Conservation (phyloP, 2,113 vertebrate genomes). For the Pterocles gutturalis region DNA sequence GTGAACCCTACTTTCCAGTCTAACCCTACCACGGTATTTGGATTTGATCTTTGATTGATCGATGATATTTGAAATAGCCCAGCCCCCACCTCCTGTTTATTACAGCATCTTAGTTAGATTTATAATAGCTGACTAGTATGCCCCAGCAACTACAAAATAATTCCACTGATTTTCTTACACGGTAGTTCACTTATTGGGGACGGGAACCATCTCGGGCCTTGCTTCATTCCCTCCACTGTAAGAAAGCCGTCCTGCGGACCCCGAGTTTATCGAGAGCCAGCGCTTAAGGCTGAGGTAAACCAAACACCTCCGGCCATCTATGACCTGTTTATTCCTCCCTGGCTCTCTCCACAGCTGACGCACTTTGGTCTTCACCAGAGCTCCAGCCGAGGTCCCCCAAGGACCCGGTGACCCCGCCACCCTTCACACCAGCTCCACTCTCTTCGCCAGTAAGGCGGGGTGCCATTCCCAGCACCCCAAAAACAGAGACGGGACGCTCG, state of each 20-base stretch:
- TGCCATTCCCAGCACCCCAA: not conserved
- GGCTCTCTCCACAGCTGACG: not conserved
- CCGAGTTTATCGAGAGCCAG: not conserved
- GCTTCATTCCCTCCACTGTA: not conserved
- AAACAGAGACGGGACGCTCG: no score
- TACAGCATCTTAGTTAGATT: not conserved
- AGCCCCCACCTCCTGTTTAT: not conserved
- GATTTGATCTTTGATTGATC: not conserved
- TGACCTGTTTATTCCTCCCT: not conserved
- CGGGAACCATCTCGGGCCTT: not conserved
- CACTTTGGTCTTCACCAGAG: not conserved
- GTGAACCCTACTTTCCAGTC: not conserved
- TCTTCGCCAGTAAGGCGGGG: accelerated
- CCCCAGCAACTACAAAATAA: not conserved
- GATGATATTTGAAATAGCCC: not conserved
- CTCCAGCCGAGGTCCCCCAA: accelerated
- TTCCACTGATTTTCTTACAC: not conserved
- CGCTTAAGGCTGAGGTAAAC: not conserved
- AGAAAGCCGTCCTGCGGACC: not conserved
- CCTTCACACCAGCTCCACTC: not conserved
- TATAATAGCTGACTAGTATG: not conserved
- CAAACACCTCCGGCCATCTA: not conserved
- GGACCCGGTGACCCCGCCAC: accelerated
- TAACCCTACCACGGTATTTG: not conserved
- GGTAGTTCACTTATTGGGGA: not conserved